These are phyloP conservation scores for Crotalus horridus DNA, from an alignment of 2,113 vertebrate genomes.

Conservation along the genomic window DNA sequence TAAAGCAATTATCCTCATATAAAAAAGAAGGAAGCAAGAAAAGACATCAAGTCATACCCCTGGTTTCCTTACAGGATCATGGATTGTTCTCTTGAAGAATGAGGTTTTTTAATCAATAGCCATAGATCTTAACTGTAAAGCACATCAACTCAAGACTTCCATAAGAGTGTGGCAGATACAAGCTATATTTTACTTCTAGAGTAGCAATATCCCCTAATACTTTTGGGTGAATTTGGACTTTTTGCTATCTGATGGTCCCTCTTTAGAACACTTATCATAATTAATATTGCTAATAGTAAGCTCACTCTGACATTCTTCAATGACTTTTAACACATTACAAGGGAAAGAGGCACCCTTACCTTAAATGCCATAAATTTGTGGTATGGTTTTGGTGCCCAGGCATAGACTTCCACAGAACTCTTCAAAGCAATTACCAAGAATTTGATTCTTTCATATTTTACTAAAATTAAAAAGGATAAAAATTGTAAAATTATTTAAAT, in stretches of 20 bases:
- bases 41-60: neutral
- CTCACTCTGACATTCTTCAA: neutral
- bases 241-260: neutral
- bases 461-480: slow-evolving; percentile 68
- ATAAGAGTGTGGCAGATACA: neutral
- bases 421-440: slow-evolving; percentile 98
- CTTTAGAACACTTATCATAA: neutral
- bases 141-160: neutral
- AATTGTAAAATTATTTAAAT: neutral
- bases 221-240: neutral
- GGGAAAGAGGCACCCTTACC: slow-evolving; percentile 69
- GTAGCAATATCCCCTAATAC: too few species aligned
- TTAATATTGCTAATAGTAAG: neutral
- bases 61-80: neutral
- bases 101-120: neutral
- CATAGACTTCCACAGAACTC: slow-evolving; percentile 98
- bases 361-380: slow-evolving; percentile 99
- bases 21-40: neutral
- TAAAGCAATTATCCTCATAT: neutral
- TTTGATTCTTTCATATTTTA: slow-evolving; percentile 99
- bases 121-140: neutral
- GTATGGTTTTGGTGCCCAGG: slow-evolving; percentile 99
- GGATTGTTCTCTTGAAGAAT: neutral
- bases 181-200: neutral
- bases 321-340: neutral